phyloP scores from a whole-genome alignment of 30 jellyfish, hydroid and myxozoan genomes.

The Hydractinia echinata region DNA sequence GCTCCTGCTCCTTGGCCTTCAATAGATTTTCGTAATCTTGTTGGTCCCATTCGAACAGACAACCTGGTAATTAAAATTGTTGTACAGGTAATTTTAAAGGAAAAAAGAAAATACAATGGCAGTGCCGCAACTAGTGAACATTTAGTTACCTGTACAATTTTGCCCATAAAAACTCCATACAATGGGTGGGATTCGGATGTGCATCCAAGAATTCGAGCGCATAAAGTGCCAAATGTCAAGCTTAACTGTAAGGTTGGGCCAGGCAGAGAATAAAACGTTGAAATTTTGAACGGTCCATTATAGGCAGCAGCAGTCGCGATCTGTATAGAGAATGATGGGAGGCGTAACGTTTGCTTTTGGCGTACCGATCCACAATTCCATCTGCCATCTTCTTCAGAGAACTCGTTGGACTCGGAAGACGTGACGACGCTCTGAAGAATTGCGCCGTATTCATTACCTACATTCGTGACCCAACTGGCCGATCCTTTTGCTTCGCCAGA shows the following conservation, averaged over 20 bases:
- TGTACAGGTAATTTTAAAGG: too few relatives aligned
- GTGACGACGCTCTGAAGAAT: constrained; percentile 20
- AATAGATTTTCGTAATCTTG: not conserved
- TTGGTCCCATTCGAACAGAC: constrained; percentile 31
- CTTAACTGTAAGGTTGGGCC: not conserved
- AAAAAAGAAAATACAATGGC: too few relatives aligned
- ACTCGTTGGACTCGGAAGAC: not conserved
- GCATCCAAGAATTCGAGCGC: constrained; percentile 3
- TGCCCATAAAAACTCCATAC: constrained; percentile 3
- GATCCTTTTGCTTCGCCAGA: constrained; percentile 32
- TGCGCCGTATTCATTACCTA: constrained; percentile 58
- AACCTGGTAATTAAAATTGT: too few relatives aligned
- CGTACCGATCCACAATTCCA: constrained; percentile 31
- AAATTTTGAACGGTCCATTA: constrained; percentile 20
- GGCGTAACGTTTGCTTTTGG: not conserved
- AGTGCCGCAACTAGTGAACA: too few relatives aligned
- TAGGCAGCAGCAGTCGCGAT: constrained; percentile 22
- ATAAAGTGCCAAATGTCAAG: constrained; percentile 38
- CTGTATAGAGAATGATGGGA: constrained; percentile 17
- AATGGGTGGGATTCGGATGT: constrained; percentile 13
- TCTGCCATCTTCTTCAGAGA: constrained; percentile 36
- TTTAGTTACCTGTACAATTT: not conserved
- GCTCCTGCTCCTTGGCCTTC: constrained; percentile 30
- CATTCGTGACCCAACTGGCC: constrained; percentile 29
- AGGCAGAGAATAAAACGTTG: constrained; percentile 4